These are phyloP conservation scores for Andrena minutula DNA, from an alignment of 2,888 invertebrate species.

Conservation along the genomic window DNA sequence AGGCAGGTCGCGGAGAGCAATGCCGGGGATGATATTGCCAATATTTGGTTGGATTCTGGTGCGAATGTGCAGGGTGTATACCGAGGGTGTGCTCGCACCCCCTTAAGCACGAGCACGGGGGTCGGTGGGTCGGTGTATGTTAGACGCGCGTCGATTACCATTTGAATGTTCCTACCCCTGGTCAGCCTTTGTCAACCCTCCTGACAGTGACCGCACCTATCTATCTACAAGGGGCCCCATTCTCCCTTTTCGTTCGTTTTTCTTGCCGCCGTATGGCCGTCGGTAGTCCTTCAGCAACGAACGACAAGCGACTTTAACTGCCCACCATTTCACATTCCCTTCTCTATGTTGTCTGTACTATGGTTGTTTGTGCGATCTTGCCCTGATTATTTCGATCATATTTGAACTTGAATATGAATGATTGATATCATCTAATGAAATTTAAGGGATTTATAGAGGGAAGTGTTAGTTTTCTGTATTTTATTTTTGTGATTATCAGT, in stretches of 20 bases:
- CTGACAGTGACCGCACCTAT: slow-evolving; percentile 76
- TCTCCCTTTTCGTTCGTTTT: slow-evolving; percentile 50
- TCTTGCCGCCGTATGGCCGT: slow-evolving; percentile 65
- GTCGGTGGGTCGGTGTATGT: slow-evolving; percentile 74
- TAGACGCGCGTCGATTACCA: slow-evolving; percentile 83
- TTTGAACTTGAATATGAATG: no score
- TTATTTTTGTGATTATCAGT: no score
- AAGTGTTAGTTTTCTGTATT: no score
- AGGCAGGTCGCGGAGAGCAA: slow-evolving; percentile 74
- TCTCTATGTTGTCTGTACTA: slow-evolving; percentile 1
- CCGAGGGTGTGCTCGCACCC: slow-evolving; percentile 65
- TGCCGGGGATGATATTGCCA: slow-evolving; percentile 83
- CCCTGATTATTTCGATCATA: no score
- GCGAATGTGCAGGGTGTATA: slow-evolving; percentile 73
- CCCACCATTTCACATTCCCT: slow-evolving; percentile 12
- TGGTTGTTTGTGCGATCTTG: neutral
- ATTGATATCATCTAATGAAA: no score
- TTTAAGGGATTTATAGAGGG: no score
- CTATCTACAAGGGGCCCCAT: slow-evolving; percentile 62
- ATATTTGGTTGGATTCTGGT: slow-evolving; percentile 84
- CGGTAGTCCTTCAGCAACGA: slow-evolving; percentile 35
- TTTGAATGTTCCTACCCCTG: slow-evolving; percentile 80
- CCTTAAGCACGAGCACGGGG: slow-evolving; percentile 60
- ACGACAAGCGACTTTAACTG: slow-evolving; percentile 38
- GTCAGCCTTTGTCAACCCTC: slow-evolving; percentile 81